These are phyloP conservation scores for Apotomis capreana DNA, from an alignment of 2,888 invertebrate genomes.

Conservation along the genomic window DNA sequence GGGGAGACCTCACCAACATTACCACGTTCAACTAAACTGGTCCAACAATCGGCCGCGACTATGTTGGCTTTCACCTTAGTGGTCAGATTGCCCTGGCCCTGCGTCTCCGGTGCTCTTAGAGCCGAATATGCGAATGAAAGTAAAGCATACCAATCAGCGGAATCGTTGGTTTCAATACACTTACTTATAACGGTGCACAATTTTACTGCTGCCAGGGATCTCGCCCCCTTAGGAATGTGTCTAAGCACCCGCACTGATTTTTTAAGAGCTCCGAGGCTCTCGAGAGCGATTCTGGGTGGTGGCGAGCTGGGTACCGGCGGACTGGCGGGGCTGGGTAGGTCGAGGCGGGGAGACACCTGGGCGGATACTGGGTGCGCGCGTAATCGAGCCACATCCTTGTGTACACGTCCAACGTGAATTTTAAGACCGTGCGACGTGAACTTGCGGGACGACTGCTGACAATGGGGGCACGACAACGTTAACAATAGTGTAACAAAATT, in stretches of 20 bases:
- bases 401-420: neutral
- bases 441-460: neutral
- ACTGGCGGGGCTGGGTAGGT: neutral
- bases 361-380: neutral
- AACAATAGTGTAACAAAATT: too few species aligned
- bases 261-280: neutral
- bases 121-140: constrained; percentile 36
- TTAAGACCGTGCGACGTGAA: constrained; percentile 4
- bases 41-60: constrained; percentile 5
- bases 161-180: constrained; percentile 7
- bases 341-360: neutral
- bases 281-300: neutral
- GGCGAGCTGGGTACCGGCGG: neutral
- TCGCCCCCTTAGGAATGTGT: neutral
- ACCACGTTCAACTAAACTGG: neutral
- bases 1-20: neutral
- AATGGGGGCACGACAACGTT: neutral
- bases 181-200: neutral
- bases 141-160: too few species aligned
- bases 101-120: constrained; percentile 11
- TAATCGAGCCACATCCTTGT: neutral
- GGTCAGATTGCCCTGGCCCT: constrained; percentile 22
- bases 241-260: constrained; percentile 2
- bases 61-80: constrained; percentile 26
- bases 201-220: neutral